Conservation (phyloP, 2,113 vertebrate genomes). For the Eptatretus burgeri region DNA sequence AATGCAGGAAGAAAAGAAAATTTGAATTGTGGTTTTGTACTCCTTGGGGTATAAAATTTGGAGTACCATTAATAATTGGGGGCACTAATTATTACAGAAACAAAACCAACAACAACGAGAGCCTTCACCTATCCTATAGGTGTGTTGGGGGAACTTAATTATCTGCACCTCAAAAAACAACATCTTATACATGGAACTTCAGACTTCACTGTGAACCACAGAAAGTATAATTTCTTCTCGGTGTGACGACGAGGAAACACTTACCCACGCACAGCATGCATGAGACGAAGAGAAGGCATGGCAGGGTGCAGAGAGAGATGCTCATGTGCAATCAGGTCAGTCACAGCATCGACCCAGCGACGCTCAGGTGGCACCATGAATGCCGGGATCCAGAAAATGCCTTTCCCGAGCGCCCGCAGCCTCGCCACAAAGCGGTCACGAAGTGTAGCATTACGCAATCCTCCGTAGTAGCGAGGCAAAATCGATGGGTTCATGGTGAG, state of each 20-base stretch:
- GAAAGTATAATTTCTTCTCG: neutral
- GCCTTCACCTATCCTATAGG: too few relatives aligned
- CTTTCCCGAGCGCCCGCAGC: constrained; percentile 40
- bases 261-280: constrained; percentile 80
- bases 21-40: too few relatives aligned
- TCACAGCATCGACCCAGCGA: constrained; percentile 61
- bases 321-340: constrained; percentile 52
- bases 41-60: too few relatives aligned
- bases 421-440: constrained; percentile 42
- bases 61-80: too few relatives aligned
- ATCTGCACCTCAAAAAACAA: too few relatives aligned
- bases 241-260: constrained; percentile 10
- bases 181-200: too few relatives aligned
- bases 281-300: constrained; percentile 66
- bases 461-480: constrained; percentile 67
- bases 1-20: too few relatives aligned
- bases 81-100: too few relatives aligned
- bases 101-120: too few relatives aligned
- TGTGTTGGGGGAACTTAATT: too few relatives aligned
- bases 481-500: constrained; percentile 95
- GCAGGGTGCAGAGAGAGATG: constrained; percentile 46
- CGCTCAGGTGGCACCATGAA: constrained; percentile 88
- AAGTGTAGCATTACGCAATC: constrained; percentile 51
- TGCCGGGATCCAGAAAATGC: constrained; percentile 79
- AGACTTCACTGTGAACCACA: too few relatives aligned